These are phyloP conservation scores for Rousettus leschenaultii DNA, from an alignment of 2,113 vertebrate genomes.

Conservation along the genomic window DNA sequence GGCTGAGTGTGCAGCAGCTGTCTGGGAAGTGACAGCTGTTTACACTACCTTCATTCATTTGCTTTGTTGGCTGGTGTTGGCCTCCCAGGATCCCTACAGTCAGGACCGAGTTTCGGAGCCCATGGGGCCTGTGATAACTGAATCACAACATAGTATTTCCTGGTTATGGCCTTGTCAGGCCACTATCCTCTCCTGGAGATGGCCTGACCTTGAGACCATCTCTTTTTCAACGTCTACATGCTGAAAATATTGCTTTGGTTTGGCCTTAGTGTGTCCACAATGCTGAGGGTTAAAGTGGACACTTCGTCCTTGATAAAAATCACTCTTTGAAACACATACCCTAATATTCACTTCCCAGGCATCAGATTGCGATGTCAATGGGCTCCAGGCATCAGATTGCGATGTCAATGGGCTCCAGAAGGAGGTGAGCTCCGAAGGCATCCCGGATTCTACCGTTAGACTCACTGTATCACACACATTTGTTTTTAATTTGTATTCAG, in stretches of 20 bases:
- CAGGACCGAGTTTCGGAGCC: not conserved
- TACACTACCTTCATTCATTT: not conserved
- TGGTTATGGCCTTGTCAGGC: not conserved
- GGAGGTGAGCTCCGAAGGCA: not conserved
- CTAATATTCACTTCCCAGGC: not conserved
- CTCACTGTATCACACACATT: not conserved
- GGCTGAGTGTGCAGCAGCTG: too few relatives aligned
- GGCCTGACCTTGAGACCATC: not conserved
- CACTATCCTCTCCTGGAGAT: not conserved
- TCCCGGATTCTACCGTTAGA: not conserved
- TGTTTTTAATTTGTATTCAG: not conserved
- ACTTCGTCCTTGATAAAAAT: not conserved
- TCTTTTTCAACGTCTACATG: not conserved
- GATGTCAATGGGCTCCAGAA: not conserved
- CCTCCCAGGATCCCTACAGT: not conserved
- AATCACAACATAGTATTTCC: not conserved
- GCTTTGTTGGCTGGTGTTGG: not conserved
- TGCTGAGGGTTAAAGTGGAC: not conserved
- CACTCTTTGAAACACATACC: not conserved
- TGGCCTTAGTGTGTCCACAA: not conserved
- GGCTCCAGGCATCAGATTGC: not conserved
- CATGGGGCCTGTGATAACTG: not conserved
- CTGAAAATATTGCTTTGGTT: not conserved
- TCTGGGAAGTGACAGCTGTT: not conserved
- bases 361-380: accelerated